Conservation (phyloP, 2,113 vertebrate species). For the Plecotus auritus region DNA sequence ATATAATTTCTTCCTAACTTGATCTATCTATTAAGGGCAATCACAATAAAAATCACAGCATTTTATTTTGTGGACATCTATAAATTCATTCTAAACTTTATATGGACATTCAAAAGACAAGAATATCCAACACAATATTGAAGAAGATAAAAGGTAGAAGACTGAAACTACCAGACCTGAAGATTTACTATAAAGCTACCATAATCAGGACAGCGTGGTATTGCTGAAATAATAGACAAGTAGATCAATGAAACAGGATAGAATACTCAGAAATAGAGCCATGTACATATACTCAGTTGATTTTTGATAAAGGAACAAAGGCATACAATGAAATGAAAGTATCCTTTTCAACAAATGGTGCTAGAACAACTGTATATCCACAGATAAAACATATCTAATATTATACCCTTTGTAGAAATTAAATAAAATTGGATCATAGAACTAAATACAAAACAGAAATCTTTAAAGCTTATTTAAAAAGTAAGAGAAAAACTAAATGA, state of each 20-base stretch:
- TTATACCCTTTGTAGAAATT: not conserved
- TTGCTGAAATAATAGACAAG: not conserved
- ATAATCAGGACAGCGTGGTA: not conserved
- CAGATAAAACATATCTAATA: not conserved
- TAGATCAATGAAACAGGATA: no score
- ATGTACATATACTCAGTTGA: no score
- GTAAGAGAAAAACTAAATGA: not conserved
- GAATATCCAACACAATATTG: not conserved
- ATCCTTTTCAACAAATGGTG: no score
- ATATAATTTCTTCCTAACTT: not conserved
- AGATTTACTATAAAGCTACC: not conserved
- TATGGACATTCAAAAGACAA: not conserved
- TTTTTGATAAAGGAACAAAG: no score
- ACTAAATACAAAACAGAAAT: not conserved
- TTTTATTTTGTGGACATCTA: not conserved
- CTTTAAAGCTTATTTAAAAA: not conserved
- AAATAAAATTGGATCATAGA: not conserved
- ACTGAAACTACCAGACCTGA: not conserved
- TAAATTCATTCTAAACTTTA: not conserved
- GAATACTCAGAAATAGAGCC: no score
- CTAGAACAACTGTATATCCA: no score
- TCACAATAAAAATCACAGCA: not conserved
- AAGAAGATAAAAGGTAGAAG: not conserved
- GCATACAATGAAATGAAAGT: no score
- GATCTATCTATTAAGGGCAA: not conserved